Base-by-base conservation (phyloP, 2,888 invertebrate species). In the Cheilosia pagana region DNA sequence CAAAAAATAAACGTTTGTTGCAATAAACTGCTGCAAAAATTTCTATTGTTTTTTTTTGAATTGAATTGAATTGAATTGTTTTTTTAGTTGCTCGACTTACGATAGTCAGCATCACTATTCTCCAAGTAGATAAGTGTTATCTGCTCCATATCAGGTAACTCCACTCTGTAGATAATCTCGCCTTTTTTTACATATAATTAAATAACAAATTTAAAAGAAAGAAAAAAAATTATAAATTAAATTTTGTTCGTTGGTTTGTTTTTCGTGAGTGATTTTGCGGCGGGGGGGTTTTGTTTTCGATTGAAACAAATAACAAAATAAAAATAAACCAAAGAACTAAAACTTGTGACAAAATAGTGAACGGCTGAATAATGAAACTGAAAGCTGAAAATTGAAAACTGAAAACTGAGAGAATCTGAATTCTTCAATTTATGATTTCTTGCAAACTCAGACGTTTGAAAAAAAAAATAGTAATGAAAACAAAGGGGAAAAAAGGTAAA, bases 41-140 rank as follows among this genome's bases (percentile, higher is more conserved):
- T 82, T 81, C 77, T 77, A 76, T 85, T 77, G 79, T 72, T 77
- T 86, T 87, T 31, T 81, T 82, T 82, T 88, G n/a, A n/a, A n/a
- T n/a, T n/a, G n/a, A n/a, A n/a, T n/a, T n/a, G n/a, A n/a, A n/a
- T 70, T 62, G 43, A 71, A 88, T 82, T 87, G 25, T 28, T 28
- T 28, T 28, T 28, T 28, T 90, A 89, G 88, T 89, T 90, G 92
- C 92, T 91, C 90, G 92, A 92, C 92, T 92, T 92, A 92, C 92
- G 90, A 92, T 92, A 92, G 92, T 92, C 92, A 92, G 92, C 92
- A 91, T 92, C 92, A 89, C 89, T 92, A 95, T 96, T 96, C 95
- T 96, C 96, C 95, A 96, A 95, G 96, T 96, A 96, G 94, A 96
- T 96, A 94, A 96, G 95, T 93, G 96, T 96, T 94, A 96, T 96